Evolutionary conservation across 1,140 invertebrate species (phyloP).

Genomic region (Papilio machaon): DNA sequence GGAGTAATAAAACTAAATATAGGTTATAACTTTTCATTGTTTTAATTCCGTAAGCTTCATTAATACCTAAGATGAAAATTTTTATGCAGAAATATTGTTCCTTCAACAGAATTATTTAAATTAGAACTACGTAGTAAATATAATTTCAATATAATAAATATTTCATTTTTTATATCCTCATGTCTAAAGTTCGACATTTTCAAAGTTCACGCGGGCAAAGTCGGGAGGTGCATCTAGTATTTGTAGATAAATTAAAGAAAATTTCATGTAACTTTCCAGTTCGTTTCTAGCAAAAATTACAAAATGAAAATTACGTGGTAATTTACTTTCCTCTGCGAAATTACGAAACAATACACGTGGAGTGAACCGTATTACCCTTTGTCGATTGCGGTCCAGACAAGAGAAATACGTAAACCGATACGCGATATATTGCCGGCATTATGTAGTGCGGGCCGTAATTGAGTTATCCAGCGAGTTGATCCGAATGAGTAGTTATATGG

Average conservation of each 20-base stretch:
- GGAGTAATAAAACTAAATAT: conserved; percentile 29
- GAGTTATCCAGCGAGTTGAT: conserved; percentile 37
- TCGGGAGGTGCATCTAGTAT: neutral
- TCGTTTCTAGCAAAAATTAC: conserved; percentile 33
- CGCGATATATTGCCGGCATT: conserved; percentile 36
- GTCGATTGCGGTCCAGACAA: conserved; percentile 40
- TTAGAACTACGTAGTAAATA: no score
- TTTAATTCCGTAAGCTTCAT: neutral
- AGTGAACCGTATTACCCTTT: conserved; percentile 39
- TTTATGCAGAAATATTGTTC: neutral
- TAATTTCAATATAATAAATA: no score
- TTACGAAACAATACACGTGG: conserved; percentile 39
- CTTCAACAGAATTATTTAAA: neutral
- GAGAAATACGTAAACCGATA: conserved; percentile 39
- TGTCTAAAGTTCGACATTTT: neutral
- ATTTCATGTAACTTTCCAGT: conserved; percentile 20
- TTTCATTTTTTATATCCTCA: no score
- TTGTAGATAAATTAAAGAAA: conserved; percentile 25
- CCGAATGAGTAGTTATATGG: conserved; percentile 39
- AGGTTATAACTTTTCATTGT: neutral
- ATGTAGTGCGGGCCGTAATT: conserved; percentile 39
- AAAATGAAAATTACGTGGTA: conserved; percentile 30
- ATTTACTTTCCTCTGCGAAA: conserved; percentile 36
- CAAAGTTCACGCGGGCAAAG: neutral
- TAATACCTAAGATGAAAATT: no score